Evolutionary conservation across 2,113 vertebrate species (phyloP).

Genomic region (Diadophis punctatus): DNA sequence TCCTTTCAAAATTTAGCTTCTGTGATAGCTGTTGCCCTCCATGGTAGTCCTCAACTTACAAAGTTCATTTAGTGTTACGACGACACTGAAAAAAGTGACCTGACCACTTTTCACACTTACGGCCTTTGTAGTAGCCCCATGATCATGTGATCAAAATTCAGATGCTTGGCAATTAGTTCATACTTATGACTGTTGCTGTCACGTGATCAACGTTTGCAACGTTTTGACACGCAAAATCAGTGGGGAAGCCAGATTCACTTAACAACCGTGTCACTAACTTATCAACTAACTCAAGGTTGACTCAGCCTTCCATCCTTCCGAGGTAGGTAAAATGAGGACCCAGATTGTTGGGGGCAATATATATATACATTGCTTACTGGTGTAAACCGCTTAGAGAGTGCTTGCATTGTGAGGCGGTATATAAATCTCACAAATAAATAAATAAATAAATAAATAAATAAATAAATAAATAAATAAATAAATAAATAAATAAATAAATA

Average conservation of each 20-base stretch:
- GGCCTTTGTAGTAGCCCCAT: background rate
- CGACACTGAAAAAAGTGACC: background rate
- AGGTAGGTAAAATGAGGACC: too few relatives aligned
- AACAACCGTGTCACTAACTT: background rate
- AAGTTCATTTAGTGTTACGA: background rate
- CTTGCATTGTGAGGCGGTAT: too few relatives aligned
- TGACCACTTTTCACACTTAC: background rate
- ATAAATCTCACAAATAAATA: too few relatives aligned
- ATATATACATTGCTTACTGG: too few relatives aligned
- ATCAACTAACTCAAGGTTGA: too few relatives aligned
- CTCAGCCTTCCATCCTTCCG: too few relatives aligned
- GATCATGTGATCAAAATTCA: background rate
- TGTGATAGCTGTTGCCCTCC: background rate
- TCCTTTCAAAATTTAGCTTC: background rate
- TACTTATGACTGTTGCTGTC: background rate
- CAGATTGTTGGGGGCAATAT: too few relatives aligned
- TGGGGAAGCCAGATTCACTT: background rate
- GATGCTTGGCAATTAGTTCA: background rate
- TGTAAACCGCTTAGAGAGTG: too few relatives aligned
- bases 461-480: too few relatives aligned
- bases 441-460: too few relatives aligned
- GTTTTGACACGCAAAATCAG: background rate
- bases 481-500: too few relatives aligned
- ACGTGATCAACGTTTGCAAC: background rate
- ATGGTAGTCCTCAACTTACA: background rate